Conservation (phyloP, 1,140 invertebrate genomes). For the Heliconius himera region DNA sequence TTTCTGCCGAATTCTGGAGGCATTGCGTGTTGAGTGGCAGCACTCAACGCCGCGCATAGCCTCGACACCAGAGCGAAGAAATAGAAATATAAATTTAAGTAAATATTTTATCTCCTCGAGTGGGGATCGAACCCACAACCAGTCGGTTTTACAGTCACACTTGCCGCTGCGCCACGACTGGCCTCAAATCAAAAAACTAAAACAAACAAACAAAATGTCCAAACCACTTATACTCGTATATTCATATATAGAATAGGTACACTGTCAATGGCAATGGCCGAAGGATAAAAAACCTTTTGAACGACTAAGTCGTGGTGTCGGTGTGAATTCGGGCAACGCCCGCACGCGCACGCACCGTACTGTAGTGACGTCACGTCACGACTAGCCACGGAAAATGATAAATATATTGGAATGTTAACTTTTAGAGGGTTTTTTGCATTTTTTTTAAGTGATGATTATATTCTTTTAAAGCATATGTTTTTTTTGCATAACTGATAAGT, state of each 20-base stretch:
- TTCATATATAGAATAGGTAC: background rate
- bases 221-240: background rate
- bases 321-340: constrained; percentile 47
- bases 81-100: too few species aligned
- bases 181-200: background rate
- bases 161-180: too few species aligned
- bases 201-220: background rate
- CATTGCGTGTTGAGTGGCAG: too few species aligned
- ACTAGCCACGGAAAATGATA: constrained; percentile 12
- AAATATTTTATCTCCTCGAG: too few species aligned
- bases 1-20: too few species aligned
- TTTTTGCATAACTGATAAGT: too few species aligned
- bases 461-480: too few species aligned
- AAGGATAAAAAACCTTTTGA: constrained; percentile 34
- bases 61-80: too few species aligned
- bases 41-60: too few species aligned
- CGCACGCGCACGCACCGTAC: constrained; percentile 40
- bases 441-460: background rate
- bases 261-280: constrained; percentile 35
- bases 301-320: constrained; percentile 39
- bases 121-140: too few species aligned
- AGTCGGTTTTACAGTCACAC: too few species aligned
- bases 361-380: constrained; percentile 44
- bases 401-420: background rate
- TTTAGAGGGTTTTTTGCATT: background rate